Conservation (phyloP, 2,113 vertebrate species). For the Dolichotis patagonum region DNA sequence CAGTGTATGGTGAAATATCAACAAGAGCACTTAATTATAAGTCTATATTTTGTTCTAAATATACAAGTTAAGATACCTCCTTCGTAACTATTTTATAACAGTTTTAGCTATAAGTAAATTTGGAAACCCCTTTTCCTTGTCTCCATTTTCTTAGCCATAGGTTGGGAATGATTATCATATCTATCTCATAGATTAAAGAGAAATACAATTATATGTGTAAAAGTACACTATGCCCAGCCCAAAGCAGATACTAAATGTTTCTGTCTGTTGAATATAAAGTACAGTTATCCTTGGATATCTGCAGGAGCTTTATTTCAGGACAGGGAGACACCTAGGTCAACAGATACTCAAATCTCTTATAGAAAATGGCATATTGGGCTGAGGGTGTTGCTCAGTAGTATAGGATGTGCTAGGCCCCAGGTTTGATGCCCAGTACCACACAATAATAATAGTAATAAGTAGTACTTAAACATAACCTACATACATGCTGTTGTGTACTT, state of each 20-base stretch:
- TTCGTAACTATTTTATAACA: constrained; percentile 14
- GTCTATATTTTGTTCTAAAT: constrained; percentile 16
- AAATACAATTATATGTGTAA: not conserved
- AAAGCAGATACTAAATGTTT: not conserved
- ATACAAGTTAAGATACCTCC: not conserved
- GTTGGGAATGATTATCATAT: not conserved
- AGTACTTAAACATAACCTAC: not conserved
- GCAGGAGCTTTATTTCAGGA: not conserved
- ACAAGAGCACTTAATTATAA: not conserved
- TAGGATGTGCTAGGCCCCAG: not conserved
- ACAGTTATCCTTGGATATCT: not conserved
- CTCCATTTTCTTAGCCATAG: not conserved
- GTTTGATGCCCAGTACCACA: not conserved
- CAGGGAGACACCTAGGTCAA: not conserved
- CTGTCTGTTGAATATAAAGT: not conserved
- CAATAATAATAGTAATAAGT: not conserved
- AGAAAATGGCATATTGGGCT: not conserved
- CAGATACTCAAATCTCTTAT: not conserved
- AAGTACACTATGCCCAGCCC: not conserved
- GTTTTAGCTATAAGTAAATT: not conserved
- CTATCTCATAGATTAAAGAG: not conserved
- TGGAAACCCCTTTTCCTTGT: not conserved
- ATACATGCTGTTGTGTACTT: not conserved
- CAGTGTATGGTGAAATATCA: not conserved
- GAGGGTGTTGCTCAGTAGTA: not conserved